These are phyloP conservation scores for Arbacia lixula DNA, from an alignment of 53 echinoderm and acorn worm species.

Conservation along the genomic window DNA sequence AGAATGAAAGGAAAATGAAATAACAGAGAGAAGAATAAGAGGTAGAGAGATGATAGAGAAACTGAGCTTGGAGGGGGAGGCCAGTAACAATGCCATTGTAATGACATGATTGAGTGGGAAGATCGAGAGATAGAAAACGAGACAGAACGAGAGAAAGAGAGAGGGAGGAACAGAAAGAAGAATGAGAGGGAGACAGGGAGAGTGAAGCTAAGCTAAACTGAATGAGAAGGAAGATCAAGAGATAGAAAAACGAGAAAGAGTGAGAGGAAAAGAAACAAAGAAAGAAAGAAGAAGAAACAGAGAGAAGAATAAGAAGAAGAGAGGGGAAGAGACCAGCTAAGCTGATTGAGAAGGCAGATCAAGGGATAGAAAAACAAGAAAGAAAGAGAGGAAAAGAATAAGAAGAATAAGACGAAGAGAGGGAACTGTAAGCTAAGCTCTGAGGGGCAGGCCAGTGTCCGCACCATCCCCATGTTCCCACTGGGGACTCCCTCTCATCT, in stretches of 20 bases:
- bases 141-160: background rate
- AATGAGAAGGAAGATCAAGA: background rate
- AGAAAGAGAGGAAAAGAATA: too few species aligned
- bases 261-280: background rate
- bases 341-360: too few species aligned
- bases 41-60: background rate
- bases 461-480: background rate
- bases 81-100: too few species aligned
- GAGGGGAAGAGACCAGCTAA: too few species aligned
- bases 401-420: too few species aligned
- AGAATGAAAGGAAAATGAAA: background rate
- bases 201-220: too few species aligned
- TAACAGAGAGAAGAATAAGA: background rate
- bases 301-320: background rate
- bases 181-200: background rate
- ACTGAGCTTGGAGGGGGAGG: too few species aligned
- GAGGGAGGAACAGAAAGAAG: background rate
- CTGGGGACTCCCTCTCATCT: slow-evolving; percentile 38
- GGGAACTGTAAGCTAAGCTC: too few species aligned
- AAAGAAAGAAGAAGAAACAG: background rate
- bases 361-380: too few species aligned
- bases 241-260: background rate
- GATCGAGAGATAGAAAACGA: background rate
- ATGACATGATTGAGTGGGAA: too few species aligned
- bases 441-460: too few species aligned